Percentiles rank a stretch among this genome's conserved stretches.
phyloP scores from a whole-genome alignment of 2,888 invertebrate species.

The Eupithecia pulchellata region DNA sequence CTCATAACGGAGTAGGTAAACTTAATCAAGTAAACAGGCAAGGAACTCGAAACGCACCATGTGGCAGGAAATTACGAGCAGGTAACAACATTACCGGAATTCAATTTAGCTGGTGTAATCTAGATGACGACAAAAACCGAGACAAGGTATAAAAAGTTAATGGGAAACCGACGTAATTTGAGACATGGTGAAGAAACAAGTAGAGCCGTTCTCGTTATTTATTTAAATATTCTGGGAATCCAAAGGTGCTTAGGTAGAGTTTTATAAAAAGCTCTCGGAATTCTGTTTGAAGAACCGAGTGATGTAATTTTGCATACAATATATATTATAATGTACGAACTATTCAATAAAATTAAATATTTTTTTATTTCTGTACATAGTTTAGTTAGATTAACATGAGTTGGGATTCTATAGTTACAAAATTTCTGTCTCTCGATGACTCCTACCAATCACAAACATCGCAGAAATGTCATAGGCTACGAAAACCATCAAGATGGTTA shows the following conservation, averaged over 20 bases:
- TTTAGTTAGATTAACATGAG: no score
- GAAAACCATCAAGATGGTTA: conserved; percentile 1
- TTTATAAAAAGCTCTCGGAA: not conserved
- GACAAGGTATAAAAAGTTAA: conserved; percentile 22
- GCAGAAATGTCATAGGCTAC: not conserved
- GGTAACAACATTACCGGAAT: conserved; percentile 52
- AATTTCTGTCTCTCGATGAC: not conserved
- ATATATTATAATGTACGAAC: no score
- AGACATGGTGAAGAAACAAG: conserved; percentile 5
- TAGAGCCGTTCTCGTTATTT: not conserved
- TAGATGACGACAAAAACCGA: conserved; percentile 50
- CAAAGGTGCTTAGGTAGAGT: not conserved
- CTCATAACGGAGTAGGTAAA: conserved; percentile 1
- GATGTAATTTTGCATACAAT: no score
- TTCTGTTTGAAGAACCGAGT: no score
- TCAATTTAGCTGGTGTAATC: conserved; percentile 54
- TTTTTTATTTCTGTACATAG: no score
- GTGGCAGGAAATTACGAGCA: conserved; percentile 47
- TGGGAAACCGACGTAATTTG: conserved; percentile 16
- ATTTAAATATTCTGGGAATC: not conserved
- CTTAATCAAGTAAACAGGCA: conserved; percentile 9
- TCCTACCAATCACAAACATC: not conserved
- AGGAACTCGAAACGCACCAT: conserved; percentile 33
- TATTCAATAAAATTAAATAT: no score
- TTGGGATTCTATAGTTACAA: not conserved